phyloP scores from a whole-genome alignment of 2,113 vertebrate species.

The Indicator indicator region DNA sequence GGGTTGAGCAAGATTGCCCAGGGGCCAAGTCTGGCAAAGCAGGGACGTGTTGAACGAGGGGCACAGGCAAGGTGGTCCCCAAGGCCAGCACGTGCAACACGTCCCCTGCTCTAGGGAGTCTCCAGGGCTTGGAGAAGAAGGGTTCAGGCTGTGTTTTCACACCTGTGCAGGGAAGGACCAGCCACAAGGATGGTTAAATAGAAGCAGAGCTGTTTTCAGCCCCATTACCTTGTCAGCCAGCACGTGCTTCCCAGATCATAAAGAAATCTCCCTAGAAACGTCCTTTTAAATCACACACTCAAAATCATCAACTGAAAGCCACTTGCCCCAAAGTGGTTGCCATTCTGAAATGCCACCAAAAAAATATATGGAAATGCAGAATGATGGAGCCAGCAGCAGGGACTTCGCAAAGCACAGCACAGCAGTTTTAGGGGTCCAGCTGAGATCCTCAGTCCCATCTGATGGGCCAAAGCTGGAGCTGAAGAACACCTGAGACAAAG shows the following conservation, averaged over 20 bases:
- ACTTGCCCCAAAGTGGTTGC: background rate
- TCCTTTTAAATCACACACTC: background rate
- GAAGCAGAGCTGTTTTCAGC: background rate
- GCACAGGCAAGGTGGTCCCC: background rate
- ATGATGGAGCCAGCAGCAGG: background rate
- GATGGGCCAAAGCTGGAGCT: background rate
- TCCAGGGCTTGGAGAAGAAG: background rate
- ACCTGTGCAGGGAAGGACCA: rapidly evolving
- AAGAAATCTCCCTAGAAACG: background rate
- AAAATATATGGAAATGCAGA: background rate
- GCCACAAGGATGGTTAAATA: background rate
- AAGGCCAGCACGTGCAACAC: background rate
- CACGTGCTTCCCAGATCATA: background rate
- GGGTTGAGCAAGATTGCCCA: background rate
- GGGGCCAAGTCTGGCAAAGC: background rate
- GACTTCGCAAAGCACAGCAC: background rate
- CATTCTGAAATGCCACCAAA: rapidly evolving
- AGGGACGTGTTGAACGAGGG: background rate
- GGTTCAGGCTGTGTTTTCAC: background rate
- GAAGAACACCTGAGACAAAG: background rate
- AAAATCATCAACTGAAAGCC: background rate
- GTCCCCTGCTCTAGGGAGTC: background rate
- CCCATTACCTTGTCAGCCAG: background rate
- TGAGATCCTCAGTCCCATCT: background rate
- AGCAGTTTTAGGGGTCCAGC: too few relatives aligned